Conservation (phyloP, 2,797 vertebrate genomes). For the Natrix natrix region DNA sequence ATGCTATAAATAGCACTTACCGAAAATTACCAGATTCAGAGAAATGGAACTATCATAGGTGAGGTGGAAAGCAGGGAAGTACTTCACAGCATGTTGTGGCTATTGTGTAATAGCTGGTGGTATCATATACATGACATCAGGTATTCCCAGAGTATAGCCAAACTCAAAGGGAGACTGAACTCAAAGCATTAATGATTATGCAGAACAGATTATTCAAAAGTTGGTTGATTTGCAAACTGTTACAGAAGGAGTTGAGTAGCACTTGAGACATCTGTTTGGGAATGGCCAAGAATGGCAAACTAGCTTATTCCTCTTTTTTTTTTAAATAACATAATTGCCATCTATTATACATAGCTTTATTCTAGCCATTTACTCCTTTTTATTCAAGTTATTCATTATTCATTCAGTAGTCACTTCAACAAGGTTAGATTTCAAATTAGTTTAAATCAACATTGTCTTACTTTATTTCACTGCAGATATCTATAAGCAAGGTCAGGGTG, state of each 20-base stretch:
- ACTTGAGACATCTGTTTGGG: background rate
- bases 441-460: slow-evolving; percentile 36
- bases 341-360: background rate
- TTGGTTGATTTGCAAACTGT: background rate
- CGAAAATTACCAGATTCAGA: background rate
- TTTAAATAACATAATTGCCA: background rate
- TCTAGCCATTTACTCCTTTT: background rate
- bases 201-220: background rate
- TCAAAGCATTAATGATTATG: background rate
- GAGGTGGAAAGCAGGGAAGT: background rate
- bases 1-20: background rate
- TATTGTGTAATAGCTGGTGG: background rate
- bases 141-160: background rate
- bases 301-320: background rate
- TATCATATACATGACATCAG: background rate
- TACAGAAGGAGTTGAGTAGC: background rate
- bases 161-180: background rate
- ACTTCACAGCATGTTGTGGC: background rate
- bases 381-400: background rate
- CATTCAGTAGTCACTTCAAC: slow-evolving; percentile 22
- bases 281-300: slow-evolving; percentile 34
- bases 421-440: slow-evolving; percentile 38
- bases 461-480: background rate
- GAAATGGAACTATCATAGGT: background rate
- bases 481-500: slow-evolving; percentile 26